Conservation (phyloP, 2,888 invertebrate genomes). For the Trachelus tabidus region DNA sequence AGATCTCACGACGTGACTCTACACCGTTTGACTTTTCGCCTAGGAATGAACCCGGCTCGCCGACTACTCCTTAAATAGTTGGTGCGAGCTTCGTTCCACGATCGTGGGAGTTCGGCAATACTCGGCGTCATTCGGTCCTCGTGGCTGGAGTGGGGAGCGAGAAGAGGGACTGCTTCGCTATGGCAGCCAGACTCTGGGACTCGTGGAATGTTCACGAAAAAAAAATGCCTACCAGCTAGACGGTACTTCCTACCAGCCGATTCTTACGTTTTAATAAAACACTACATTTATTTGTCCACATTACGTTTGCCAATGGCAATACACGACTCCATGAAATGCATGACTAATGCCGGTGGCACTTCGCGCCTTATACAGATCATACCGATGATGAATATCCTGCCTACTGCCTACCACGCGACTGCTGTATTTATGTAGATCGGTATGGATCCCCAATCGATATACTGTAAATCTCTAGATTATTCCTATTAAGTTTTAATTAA, state of each 20-base stretch:
- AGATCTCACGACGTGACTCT: conserved; percentile 14
- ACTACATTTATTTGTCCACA: not conserved
- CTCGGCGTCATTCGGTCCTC: conserved; percentile 27
- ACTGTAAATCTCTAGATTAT: not conserved
- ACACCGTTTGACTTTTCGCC: conserved; percentile 32
- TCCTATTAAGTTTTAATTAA: not conserved
- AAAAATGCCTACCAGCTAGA: not conserved
- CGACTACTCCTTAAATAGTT: conserved; percentile 60
- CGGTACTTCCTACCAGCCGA: not conserved
- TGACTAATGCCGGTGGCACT: not conserved
- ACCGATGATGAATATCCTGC: not conserved
- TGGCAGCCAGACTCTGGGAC: not conserved
- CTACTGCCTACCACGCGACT: not conserved
- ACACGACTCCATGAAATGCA: not conserved
- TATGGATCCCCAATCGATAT: not conserved
- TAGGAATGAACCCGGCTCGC: conserved; percentile 56
- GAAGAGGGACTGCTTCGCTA: not conserved
- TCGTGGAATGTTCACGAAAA: conserved; percentile 20
- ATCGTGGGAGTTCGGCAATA: conserved; percentile 44
- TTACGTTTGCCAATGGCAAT: not conserved
- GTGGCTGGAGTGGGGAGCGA: not conserved
- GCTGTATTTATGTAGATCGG: not conserved
- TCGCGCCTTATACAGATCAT: not conserved
- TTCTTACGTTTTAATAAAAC: not conserved
- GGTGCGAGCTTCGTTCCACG: conserved; percentile 32